These are phyloP conservation scores for Rhadina sibilatrix DNA, from an alignment of 2,113 vertebrate genomes.

Conservation along the genomic window DNA sequence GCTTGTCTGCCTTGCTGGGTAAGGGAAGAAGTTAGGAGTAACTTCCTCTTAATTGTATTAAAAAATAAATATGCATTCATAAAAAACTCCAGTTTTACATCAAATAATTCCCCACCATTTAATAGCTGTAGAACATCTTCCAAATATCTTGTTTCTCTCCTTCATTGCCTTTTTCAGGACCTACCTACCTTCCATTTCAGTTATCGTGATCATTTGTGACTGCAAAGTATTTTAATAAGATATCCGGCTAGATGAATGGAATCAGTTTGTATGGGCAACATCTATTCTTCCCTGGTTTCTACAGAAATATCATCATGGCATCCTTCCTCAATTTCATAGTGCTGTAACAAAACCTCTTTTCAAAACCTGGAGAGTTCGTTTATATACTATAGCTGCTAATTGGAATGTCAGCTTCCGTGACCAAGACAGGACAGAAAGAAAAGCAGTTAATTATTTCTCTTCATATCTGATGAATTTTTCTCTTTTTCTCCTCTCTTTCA, in stretches of 20 bases:
- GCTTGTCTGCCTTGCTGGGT: background rate
- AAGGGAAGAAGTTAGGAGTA: background rate
- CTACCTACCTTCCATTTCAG: background rate
- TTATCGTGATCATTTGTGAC: slow-evolving; percentile 46
- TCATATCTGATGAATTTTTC: slow-evolving; percentile 77
- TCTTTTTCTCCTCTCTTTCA: slow-evolving; percentile 64
- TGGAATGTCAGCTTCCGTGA: slow-evolving; percentile 72
- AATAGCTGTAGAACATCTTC: background rate
- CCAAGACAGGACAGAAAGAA: slow-evolving; percentile 65
- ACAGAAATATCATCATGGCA: slow-evolving; percentile 64
- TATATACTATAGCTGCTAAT: slow-evolving; percentile 67
- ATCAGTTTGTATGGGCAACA: slow-evolving; percentile 43
- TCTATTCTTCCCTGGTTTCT: slow-evolving; percentile 59
- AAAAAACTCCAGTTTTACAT: background rate
- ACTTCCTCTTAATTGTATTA: background rate
- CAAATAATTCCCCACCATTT: background rate
- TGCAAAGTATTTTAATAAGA: slow-evolving; percentile 77
- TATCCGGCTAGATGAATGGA: slow-evolving; percentile 36
- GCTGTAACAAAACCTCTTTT: slow-evolving; percentile 66
- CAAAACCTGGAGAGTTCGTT: slow-evolving; percentile 48
- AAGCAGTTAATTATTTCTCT: slow-evolving; percentile 78
- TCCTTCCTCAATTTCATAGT: slow-evolving; percentile 64
- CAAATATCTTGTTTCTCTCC: background rate
- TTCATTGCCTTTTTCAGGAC: background rate
- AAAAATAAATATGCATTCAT: background rate